phyloP scores from a whole-genome alignment of 1,140 invertebrate genomes.

The Neotoxoptera formosana region DNA sequence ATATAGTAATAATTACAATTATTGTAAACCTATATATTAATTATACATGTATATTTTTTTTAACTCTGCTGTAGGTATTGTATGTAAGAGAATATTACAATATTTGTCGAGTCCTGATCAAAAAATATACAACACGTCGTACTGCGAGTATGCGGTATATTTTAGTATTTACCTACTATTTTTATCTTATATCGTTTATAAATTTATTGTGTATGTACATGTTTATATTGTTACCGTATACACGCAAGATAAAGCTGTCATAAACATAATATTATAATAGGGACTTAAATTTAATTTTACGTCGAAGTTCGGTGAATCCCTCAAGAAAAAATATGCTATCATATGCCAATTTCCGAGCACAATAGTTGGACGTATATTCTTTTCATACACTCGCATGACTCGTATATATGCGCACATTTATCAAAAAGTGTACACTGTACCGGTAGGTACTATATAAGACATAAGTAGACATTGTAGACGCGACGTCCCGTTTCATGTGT shows the following conservation, averaged over 20 bases:
- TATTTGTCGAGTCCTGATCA: neutral
- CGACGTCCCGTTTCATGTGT: neutral
- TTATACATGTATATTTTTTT: too few species aligned
- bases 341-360: neutral
- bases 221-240: neutral
- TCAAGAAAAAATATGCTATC: neutral
- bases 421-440: neutral
- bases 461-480: neutral
- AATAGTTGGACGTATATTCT: neutral
- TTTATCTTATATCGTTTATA: too few species aligned
- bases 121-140: neutral
- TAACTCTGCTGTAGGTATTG: too few species aligned
- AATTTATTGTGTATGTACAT: neutral
- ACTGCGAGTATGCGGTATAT: neutral
- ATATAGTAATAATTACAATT: too few species aligned
- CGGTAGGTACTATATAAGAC: neutral
- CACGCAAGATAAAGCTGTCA: neutral
- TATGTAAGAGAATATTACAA: too few species aligned
- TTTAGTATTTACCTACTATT: too few species aligned
- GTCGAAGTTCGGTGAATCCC: neutral
- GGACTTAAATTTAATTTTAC: neutral
- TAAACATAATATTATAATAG: neutral
- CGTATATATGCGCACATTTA: neutral
- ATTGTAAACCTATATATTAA: too few species aligned
- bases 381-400: neutral